Percentiles rank a stretch among this genome's conserved stretches.
phyloP scores from a whole-genome alignment of 2,888 invertebrate species.

The Pteria penguin region DNA sequence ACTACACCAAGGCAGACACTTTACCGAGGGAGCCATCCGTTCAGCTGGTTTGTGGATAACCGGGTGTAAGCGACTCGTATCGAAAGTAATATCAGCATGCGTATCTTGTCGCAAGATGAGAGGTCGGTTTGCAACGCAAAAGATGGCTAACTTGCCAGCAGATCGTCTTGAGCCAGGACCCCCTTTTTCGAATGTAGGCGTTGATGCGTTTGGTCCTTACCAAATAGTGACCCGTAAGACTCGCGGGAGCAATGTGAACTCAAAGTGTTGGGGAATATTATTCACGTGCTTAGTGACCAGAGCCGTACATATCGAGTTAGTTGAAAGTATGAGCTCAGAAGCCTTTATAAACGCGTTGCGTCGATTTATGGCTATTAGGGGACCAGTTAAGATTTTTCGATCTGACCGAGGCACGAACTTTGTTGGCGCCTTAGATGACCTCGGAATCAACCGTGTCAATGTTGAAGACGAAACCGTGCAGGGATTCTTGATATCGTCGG shows the following conservation, averaged over 20 bases:
- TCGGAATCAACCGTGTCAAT: constrained; percentile 12
- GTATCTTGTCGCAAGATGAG: constrained; percentile 39
- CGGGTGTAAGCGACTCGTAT: constrained; percentile 42
- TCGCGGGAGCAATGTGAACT: constrained; percentile 32
- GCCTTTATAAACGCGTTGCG: constrained; percentile 45
- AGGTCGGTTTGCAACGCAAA: constrained; percentile 36
- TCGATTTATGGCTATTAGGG: constrained; percentile 39
- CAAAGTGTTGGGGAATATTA: constrained; percentile 44
- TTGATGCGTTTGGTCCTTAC: constrained; percentile 49
- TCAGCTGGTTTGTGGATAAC: constrained; percentile 48
- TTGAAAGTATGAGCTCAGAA: constrained; percentile 45
- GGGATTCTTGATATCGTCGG: not conserved
- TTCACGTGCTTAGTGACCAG: constrained; percentile 44
- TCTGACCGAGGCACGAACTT: constrained; percentile 47
- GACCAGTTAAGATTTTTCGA: constrained; percentile 32
- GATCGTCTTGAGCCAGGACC: constrained; percentile 40
- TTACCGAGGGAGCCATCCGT: constrained; percentile 52
- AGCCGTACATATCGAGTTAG: constrained; percentile 48
- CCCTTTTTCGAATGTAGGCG: constrained; percentile 45
- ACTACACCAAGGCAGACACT: constrained; percentile 47
- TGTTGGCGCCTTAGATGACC: constrained; percentile 37
- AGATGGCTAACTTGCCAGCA: constrained; percentile 47
- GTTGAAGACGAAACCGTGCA: not conserved
- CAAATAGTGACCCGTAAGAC: constrained; percentile 34
- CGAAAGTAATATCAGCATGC: constrained; percentile 38